phyloP scores from a whole-genome alignment of 2,888 invertebrate species.

The Linnaemya vulpina region DNA sequence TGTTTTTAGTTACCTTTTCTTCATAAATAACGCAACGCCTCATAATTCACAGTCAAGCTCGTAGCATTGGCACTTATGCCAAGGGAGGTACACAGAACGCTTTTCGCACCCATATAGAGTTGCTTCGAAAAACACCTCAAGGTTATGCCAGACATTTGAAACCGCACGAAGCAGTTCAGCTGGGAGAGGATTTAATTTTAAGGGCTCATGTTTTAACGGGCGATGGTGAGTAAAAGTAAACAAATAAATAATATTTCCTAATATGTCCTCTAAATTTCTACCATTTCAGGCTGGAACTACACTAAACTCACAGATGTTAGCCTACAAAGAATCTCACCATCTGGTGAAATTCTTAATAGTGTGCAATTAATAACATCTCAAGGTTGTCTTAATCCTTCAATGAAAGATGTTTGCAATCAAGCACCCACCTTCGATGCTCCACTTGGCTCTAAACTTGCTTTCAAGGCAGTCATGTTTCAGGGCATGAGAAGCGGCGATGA shows the following conservation, averaged over 20 bases:
- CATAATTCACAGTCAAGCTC: constrained; percentile 81
- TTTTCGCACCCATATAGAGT: constrained; percentile 84
- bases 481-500: constrained; percentile 85
- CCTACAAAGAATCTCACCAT: constrained; percentile 80
- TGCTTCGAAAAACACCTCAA: constrained; percentile 83
- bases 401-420: constrained; percentile 83
- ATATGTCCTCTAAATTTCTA: not conserved
- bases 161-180: constrained; percentile 84
- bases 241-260: not conserved
- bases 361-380: constrained; percentile 82
- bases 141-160: constrained; percentile 84
- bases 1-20: constrained; percentile 39
- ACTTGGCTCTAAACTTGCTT: constrained; percentile 83
- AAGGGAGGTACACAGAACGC: constrained; percentile 84
- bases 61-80: constrained; percentile 82
- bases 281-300: constrained; percentile 82
- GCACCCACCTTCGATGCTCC: constrained; percentile 83
- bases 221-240: constrained; percentile 83
- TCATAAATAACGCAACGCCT: too few species aligned
- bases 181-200: constrained; percentile 85
- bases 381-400: constrained; percentile 84
- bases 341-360: constrained; percentile 80
- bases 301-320: constrained; percentile 85
- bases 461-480: constrained; percentile 85
- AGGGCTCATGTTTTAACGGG: constrained; percentile 84